Evolutionary conservation across 2,797 vertebrate species (phyloP), one percentile per base, ranked within the genome.

Genomic region (Parambassis ranga): DNA sequence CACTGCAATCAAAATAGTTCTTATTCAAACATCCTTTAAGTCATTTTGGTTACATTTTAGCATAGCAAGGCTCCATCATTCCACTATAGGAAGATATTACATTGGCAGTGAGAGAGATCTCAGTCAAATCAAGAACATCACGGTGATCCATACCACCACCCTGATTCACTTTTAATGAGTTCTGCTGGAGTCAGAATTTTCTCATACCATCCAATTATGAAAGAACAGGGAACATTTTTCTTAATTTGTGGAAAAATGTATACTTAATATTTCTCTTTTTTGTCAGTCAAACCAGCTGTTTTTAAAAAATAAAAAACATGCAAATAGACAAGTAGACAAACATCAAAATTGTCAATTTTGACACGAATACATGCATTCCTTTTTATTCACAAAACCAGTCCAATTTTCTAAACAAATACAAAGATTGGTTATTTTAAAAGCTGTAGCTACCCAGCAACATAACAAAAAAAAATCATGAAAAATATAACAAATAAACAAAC

Each of bases 321-420:
- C 91, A 91, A 86, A 80, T 64, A 77, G 84, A 86, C 83, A 83
- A 88, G 84, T 83, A 88, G 91, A 92, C 90, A 87, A 88, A 91
- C 88, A 79, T 90, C 80, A 80, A 81, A 87, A 85, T 61, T 87
- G 88, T 90, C 86, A 78, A 90, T 91, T 88, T 91, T 86, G 91
- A 93, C 92, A 97, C 95, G 89, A 95, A 95, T 93, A 97, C 96
- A 98, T 98, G 96, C 96, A 97, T 97, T 97, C 93, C 92, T 98
- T 97, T 93, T 98, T 98, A 98, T 98, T 98, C 96, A 98, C 96
- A 97, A 98, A 94, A 97, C 94, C 95, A 96, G 95, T 95, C 95
- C 94, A 95, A 94, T 95, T 94, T 90, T 94, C 95, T 97, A 96
- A 96, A 97, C 95, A 91, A 96, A 96, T 96, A 97, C 96, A 98